Conservation (phyloP, 2,888 invertebrate genomes). For the Drosophila anceps region DNA sequence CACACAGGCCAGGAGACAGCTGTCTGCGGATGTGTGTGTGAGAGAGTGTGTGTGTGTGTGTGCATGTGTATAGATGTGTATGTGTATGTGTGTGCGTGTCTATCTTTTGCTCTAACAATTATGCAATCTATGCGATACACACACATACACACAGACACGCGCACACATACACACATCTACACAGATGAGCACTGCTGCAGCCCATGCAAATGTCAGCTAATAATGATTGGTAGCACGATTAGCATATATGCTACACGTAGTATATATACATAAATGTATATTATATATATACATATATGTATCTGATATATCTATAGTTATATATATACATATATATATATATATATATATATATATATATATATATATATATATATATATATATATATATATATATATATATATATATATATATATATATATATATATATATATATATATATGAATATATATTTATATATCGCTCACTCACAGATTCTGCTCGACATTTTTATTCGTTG, state of each 20-base stretch:
- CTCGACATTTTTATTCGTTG: constrained; percentile 71
- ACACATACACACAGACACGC: constrained; percentile 8
- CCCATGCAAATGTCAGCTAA: constrained; percentile 49
- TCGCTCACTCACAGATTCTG: constrained; percentile 66
- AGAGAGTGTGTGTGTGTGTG: constrained; percentile 14
- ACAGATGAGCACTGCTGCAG: too few species aligned
- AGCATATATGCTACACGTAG: constrained; percentile 17
- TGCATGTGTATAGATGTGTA: too few species aligned
- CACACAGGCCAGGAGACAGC: constrained; percentile 41
- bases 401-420: constrained; percentile 14
- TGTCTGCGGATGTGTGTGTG: constrained; percentile 31
- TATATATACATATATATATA: constrained; percentile 17
- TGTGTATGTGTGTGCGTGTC: constrained; percentile 20
- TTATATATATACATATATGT: constrained; percentile 12
- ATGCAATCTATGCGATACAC: constrained; percentile 70
- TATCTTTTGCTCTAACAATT: constrained; percentile 65
- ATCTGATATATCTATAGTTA: constrained; percentile 1
- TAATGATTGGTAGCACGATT: constrained; percentile 61
- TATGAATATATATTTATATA: constrained; percentile 5
- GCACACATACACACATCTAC: neutral
- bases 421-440: constrained; percentile 17
- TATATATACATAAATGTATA: constrained; percentile 17
- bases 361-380: constrained; percentile 18
- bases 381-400: constrained; percentile 7
- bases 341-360: constrained; percentile 3